These are phyloP conservation scores for Seriola aureovittata DNA, from an alignment of 2,113 vertebrate species.

Conservation along the genomic window DNA sequence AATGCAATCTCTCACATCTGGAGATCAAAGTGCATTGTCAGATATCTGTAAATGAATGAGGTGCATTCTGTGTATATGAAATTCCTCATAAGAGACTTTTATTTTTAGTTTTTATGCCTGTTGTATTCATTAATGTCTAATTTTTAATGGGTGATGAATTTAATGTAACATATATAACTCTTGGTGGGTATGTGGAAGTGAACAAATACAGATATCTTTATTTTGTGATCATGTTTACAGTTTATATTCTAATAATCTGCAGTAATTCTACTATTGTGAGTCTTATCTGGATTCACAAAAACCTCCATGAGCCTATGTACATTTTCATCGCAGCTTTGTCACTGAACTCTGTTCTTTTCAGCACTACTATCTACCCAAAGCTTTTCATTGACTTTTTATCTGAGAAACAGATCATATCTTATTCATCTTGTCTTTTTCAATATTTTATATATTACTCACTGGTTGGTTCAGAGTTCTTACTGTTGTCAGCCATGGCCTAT, in stretches of 20 bases:
- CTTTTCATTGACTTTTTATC: not conserved
- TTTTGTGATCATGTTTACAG: too few relatives aligned
- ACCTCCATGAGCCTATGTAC: conserved; percentile 60
- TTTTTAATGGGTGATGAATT: not conserved
- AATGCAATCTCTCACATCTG: too few relatives aligned
- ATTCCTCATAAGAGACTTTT: not conserved
- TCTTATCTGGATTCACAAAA: conserved; percentile 18
- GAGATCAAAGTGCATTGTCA: too few relatives aligned
- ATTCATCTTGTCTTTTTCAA: not conserved
- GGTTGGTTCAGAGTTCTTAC: conserved; percentile 11
- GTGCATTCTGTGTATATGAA: too few relatives aligned
- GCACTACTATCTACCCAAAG: not conserved
- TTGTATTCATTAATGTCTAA: too few relatives aligned
- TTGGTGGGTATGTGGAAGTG: not conserved
- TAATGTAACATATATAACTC: conserved; percentile 15
- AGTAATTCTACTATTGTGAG: conserved; percentile 20
- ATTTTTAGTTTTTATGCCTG: too few relatives aligned
- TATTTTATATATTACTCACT: not conserved
- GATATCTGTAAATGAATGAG: too few relatives aligned
- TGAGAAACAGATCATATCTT: not conserved
- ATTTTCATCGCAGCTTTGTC: conserved; percentile 24
- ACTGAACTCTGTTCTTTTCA: not conserved
- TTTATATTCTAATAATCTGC: conserved; percentile 40
- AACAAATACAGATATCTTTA: too few relatives aligned
- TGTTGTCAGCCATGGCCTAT: conserved; percentile 36